These are phyloP conservation scores for Hipposideros armiger DNA, from an alignment of 2,113 vertebrate genomes.

Conservation along the genomic window DNA sequence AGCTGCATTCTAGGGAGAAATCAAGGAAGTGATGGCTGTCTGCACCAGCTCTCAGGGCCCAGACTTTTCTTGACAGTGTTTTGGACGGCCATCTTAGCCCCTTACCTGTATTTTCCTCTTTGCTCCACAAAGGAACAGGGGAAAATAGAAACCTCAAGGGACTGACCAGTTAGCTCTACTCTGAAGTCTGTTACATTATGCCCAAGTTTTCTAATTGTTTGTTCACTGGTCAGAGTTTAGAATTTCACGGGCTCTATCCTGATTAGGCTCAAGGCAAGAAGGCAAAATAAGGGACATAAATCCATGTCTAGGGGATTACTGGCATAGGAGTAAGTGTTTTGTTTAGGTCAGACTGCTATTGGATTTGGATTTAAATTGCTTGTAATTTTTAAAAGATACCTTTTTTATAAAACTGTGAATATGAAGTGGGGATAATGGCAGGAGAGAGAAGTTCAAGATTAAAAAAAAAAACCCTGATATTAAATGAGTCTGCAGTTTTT, in stretches of 20 bases:
- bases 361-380: constrained; percentile 86
- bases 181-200: constrained; percentile 89
- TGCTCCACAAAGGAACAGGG: constrained; percentile 81
- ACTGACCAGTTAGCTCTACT: constrained; percentile 91
- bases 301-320: constrained; percentile 85
- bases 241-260: constrained; percentile 76
- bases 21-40: background rate
- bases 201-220: constrained; percentile 84
- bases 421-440: background rate
- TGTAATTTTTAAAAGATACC: background rate
- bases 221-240: constrained; percentile 76
- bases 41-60: background rate
- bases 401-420: constrained; percentile 59
- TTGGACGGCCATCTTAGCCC: background rate
- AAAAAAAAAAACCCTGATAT: background rate
- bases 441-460: background rate
- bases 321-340: constrained; percentile 87
- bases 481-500: constrained; percentile 50
- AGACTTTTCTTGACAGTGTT: background rate
- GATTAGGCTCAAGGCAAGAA: constrained; percentile 89
- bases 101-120: constrained; percentile 41
- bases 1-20: background rate
- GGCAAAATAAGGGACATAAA: constrained; percentile 88
- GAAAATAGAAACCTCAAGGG: constrained; percentile 90
- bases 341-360: constrained; percentile 78